phyloP scores from a whole-genome alignment of 2,797 vertebrate species.

The Pterois miles region DNA sequence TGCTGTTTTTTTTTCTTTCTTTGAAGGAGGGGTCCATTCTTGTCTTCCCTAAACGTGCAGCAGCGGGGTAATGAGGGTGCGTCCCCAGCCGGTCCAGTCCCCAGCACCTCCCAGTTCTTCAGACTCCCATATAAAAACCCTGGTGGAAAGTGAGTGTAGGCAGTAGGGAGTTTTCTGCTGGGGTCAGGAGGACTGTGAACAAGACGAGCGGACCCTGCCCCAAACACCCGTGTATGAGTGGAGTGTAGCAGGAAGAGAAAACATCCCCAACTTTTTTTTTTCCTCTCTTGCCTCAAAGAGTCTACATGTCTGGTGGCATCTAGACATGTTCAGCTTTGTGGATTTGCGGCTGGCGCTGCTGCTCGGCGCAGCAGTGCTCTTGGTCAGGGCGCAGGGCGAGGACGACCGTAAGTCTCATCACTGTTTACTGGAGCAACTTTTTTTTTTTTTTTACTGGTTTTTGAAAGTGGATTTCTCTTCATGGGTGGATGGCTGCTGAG shows the following conservation, averaged over 20 bases:
- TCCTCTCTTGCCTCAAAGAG: slow-evolving; percentile 95
- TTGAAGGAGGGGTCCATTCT: slow-evolving; percentile 79
- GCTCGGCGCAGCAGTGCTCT: slow-evolving; percentile 91
- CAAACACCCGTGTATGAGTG: slow-evolving; percentile 91
- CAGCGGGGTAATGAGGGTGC: slow-evolving; percentile 73
- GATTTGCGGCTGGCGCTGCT: slow-evolving; percentile 97
- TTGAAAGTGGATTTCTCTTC: slow-evolving; percentile 64
- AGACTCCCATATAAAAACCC: slow-evolving; percentile 90
- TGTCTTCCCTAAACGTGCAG: slow-evolving; percentile 79
- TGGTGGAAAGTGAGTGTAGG: slow-evolving; percentile 85
- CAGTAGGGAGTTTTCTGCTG: slow-evolving; percentile 98
- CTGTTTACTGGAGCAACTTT: slow-evolving; percentile 65
- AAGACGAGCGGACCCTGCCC: slow-evolving; percentile 85
- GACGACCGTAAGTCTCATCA: slow-evolving; percentile 89
- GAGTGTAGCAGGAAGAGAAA: slow-evolving; percentile 91
- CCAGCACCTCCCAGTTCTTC: slow-evolving; percentile 86
- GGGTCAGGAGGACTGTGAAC: slow-evolving; percentile 90
- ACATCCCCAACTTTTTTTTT: slow-evolving; percentile 80
- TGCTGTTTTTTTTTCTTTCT: slow-evolving; percentile 47
- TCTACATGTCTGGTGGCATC: slow-evolving; percentile 98
- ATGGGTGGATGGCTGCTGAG: slow-evolving; percentile 60
- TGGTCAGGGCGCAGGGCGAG: slow-evolving; percentile 94
- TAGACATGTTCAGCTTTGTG: slow-evolving; percentile 99
- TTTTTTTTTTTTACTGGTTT: slow-evolving; percentile 26
- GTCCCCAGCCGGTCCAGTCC: slow-evolving; percentile 63